Percentiles rank a stretch among this genome's conserved stretches.
These are phyloP conservation scores for Halictus quadricinctus DNA, from an alignment of 2,888 invertebrate genomes.

Conservation along the genomic window DNA sequence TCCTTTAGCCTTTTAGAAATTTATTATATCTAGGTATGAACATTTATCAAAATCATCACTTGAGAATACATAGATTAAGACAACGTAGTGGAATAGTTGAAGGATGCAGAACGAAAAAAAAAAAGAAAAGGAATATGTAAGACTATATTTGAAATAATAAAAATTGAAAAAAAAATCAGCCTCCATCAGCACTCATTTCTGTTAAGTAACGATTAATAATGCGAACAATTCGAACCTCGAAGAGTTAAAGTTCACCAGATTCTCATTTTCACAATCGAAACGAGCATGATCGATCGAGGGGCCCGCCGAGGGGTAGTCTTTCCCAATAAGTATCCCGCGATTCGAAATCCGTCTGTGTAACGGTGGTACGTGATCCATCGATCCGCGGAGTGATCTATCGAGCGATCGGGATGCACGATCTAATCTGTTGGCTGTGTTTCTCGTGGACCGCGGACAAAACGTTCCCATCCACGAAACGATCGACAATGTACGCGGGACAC, in stretches of 20 bases:
- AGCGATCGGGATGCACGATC: slow-evolving; percentile 61
- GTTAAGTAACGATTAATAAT: background rate
- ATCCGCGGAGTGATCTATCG: slow-evolving; percentile 56
- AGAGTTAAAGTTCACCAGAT: background rate
- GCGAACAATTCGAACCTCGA: background rate
- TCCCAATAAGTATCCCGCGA: slow-evolving; percentile 37
- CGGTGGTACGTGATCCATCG: slow-evolving; percentile 63
- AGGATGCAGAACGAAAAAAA: no score
- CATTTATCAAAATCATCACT: no score
- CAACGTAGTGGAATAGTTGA: no score
- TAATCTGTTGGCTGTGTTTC: slow-evolving; percentile 51
- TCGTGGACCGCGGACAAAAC: slow-evolving; percentile 56
- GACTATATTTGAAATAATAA: no score
- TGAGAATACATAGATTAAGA: no score
- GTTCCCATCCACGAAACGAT: slow-evolving; percentile 57
- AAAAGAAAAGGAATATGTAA: no score
- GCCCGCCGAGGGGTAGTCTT: background rate
- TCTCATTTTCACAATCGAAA: background rate
- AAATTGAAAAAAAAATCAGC: no score
- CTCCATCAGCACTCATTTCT: no score
- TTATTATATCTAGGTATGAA: no score
- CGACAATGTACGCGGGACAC: slow-evolving; percentile 38
- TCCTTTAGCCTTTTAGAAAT: no score
- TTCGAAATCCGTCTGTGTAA: slow-evolving; percentile 49
- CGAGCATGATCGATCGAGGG: slow-evolving; percentile 13